These are phyloP conservation scores for Hypocryptadius cinnamomeus DNA, from an alignment of 2,113 vertebrate genomes.

Conservation along the genomic window DNA sequence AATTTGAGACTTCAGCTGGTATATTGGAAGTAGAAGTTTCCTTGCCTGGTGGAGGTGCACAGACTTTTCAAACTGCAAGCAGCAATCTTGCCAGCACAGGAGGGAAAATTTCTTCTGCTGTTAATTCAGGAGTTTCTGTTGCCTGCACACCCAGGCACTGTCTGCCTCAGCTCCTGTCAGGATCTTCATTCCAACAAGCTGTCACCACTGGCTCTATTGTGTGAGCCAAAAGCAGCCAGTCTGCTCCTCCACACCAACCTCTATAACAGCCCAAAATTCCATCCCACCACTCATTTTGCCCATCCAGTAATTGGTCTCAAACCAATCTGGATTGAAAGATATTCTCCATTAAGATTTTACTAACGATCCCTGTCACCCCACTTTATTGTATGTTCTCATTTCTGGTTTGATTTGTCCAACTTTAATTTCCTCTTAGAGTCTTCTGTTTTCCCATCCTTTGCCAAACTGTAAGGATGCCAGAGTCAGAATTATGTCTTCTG, in stretches of 20 bases:
- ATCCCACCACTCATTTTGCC: rapidly evolving
- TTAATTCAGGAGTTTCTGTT: neutral
- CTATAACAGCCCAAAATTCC: neutral
- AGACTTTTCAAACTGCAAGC: neutral
- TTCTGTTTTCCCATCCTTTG: neutral
- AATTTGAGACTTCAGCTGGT: neutral
- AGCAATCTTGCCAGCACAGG: neutral
- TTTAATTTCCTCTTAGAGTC: neutral
- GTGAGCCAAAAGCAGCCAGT: neutral
- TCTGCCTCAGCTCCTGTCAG: neutral
- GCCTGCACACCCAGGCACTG: neutral
- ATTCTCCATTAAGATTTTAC: neutral
- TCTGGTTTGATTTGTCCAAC: neutral
- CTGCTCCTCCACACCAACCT: neutral
- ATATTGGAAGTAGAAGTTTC: neutral
- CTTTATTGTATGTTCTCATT: neutral
- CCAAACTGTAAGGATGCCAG: neutral
- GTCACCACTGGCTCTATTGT: neutral
- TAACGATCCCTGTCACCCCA: rapidly evolving
- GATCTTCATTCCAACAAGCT: neutral
- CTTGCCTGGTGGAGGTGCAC: neutral
- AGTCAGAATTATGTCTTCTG: neutral
- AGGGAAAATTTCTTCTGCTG: neutral
- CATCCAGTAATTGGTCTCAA: neutral
- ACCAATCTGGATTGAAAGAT: neutral